Evolutionary conservation across 2,888 invertebrate genomes (phyloP), one percentile per base, ranked within the genome.

Genomic region (Scaptomyza parva): DNA sequence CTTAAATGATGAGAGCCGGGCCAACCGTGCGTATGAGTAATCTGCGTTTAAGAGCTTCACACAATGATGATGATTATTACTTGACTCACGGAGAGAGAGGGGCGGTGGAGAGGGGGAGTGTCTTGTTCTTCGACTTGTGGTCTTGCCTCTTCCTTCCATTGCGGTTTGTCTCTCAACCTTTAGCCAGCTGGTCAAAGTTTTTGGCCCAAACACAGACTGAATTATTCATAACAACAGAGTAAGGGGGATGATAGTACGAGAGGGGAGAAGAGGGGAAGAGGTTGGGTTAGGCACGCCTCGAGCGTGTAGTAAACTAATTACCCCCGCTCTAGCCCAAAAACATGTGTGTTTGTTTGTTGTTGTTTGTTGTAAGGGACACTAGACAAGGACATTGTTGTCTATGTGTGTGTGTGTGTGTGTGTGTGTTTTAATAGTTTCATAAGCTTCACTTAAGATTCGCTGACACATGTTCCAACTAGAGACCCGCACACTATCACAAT

Each of bases 381-480:
- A 63, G 67, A 61, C 64, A 53, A 61, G 61, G 61, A 72, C 65
- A 62, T n/a, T n/a, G n/a, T n/a, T 54, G 62, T 64, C 59, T 63
- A 54, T 28, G 47, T 77, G 63, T 70, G 60, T 78, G 71, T 83
- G n/a, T 54, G 62, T 64, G 61, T 63, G 58, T 28, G 47, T 77
- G 63, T 70, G 60, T 78, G 71, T 83, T 87, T 83, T 91, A 91
- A 90, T 91, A 91, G 90, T 90, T 90, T 88, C 87, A 88, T 90
- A 90, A 90, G 90, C 91, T 90, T 83, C 90, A 88, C 89, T 89
- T 89, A 90, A 90, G 90, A 91, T 90, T 89, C 90, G 91, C 89
- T 91, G 90, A 91, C 91, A 91, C 91, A 91, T 91, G 91, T 90
- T 89, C 86, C 80, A 78, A 5, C 37, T 18, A 48, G 17, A 24